A percentile compares a stretch with the other conserved stretches of the same genome.
These are phyloP conservation scores for Seriola rivoliana DNA, from an alignment of 2,113 vertebrate genomes.

Conservation along the genomic window DNA sequence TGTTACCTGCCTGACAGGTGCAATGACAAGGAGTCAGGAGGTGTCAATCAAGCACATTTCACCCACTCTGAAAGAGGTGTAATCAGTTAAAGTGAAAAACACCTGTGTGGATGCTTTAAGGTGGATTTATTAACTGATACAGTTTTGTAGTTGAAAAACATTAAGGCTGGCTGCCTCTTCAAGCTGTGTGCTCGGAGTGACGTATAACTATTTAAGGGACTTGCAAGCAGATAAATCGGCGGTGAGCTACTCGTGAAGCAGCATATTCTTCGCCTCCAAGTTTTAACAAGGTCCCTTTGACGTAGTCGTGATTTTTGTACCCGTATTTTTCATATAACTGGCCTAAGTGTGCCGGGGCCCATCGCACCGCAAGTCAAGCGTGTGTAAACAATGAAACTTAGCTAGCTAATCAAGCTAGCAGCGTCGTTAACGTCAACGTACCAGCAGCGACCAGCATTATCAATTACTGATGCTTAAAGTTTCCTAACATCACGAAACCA, in stretches of 20 bases:
- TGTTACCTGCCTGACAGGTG: neutral
- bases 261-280: too few species aligned
- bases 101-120: neutral
- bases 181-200: neutral
- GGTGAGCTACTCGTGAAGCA: neutral
- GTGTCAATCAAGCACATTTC: neutral
- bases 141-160: neutral
- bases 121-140: too few species aligned
- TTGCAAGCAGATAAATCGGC: too few species aligned
- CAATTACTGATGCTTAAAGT: neutral
- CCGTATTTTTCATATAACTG: neutral
- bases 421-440: constrained; percentile 21
- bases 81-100: too few species aligned
- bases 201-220: neutral
- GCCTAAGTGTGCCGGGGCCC: constrained; percentile 18
- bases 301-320: neutral
- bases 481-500: neutral
- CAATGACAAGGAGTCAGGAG: neutral
- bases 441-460: neutral
- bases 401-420: constrained; percentile 81
- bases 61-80: neutral
- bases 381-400: constrained; percentile 80
- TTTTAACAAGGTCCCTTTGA: neutral
- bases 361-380: constrained; percentile 65
- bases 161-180: neutral